Percentiles rank a stretch among this genome's conserved stretches.
phyloP scores from a whole-genome alignment of 2,797 vertebrate species.

The Eremophila alpestris region DNA sequence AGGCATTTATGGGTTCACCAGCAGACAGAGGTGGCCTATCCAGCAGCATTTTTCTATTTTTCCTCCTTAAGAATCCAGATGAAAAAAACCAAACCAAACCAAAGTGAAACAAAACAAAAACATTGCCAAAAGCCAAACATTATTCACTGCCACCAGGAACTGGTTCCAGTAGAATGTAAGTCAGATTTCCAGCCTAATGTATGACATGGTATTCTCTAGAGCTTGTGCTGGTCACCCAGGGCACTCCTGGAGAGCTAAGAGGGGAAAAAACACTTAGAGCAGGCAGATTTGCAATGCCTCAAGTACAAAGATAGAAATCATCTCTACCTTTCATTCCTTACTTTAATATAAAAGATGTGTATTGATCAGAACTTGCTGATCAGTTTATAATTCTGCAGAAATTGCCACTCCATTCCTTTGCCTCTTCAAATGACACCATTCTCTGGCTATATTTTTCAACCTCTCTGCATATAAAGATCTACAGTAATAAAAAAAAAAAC shows the following conservation, averaged over 20 bases:
- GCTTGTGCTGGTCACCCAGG: neutral
- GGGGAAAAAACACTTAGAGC: neutral
- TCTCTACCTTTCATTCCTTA: neutral
- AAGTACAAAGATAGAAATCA: neutral
- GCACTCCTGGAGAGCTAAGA: neutral
- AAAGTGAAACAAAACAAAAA: neutral
- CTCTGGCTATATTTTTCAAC: neutral
- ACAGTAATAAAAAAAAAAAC: neutral
- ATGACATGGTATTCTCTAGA: neutral
- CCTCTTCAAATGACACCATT: neutral
- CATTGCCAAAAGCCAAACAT: neutral
- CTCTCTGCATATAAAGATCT: neutral
- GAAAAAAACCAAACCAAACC: neutral
- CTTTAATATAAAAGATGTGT: neutral
- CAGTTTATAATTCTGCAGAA: neutral
- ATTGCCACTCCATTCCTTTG: neutral
- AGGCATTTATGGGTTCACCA: neutral
- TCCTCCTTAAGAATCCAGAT: neutral
- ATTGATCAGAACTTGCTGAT: neutral
- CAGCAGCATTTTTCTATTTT: neutral
- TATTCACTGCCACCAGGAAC: neutral
- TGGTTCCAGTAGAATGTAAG: neutral
- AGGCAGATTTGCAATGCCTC: neutral
- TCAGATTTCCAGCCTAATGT: neutral
- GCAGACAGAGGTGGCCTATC: neutral